Evolutionary conservation across 30 jellyfish, hydroid and myxozoan genomes (phyloP).

Genomic region (Turritopsis dohrnii): DNA sequence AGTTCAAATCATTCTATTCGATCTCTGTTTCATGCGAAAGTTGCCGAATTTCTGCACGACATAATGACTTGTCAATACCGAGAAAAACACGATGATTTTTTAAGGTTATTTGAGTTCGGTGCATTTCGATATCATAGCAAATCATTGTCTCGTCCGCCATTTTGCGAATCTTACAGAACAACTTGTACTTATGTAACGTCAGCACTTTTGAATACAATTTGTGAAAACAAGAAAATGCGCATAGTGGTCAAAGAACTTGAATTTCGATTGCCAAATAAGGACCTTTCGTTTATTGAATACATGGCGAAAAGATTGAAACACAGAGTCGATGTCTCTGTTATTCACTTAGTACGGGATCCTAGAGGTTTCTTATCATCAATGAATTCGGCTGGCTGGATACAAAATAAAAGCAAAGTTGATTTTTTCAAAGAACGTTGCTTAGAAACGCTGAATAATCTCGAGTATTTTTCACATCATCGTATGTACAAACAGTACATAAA

Average conservation of each 20-base stretch:
- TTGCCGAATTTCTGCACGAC: constrained; percentile 28
- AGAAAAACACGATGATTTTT: constrained; percentile 30
- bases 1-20: neutral
- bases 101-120: neutral
- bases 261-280: constrained; percentile 42
- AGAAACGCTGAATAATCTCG: constrained; percentile 28
- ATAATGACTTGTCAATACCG: constrained; percentile 32
- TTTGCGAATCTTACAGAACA: constrained; percentile 23
- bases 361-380: constrained; percentile 42
- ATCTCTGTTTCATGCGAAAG: constrained; percentile 15
- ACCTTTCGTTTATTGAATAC: constrained; percentile 12
- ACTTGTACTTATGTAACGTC: constrained; percentile 18
- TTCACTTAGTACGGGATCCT: constrained; percentile 61
- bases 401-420: constrained; percentile 16
- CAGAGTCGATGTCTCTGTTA: constrained; percentile 16
- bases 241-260: constrained; percentile 51
- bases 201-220: constrained; percentile 5
- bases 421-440: constrained; percentile 31
- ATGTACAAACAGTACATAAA: neutral
- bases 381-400: constrained; percentile 37
- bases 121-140: neutral
- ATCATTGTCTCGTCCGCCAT: constrained; percentile 33
- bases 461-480: constrained; percentile 23
- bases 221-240: constrained; percentile 25
- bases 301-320: neutral